Evolutionary conservation across 2,888 invertebrate species (phyloP).

Genomic region (Lacanobia wlatinum): DNA sequence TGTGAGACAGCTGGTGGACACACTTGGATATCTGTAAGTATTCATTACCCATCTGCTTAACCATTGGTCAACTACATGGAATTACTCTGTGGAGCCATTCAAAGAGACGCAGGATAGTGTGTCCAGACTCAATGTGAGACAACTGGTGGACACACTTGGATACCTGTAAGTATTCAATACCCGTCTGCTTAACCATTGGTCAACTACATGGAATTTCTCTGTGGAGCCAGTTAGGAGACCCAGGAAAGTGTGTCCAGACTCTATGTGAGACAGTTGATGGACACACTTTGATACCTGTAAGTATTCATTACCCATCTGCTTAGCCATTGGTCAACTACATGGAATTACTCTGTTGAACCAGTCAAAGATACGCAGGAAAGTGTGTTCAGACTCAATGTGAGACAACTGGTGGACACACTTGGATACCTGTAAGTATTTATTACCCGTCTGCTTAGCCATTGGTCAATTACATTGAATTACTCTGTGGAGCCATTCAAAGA

Average conservation of each 20-base stretch:
- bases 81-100: slow-evolving; percentile 78
- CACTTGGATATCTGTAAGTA: slow-evolving; percentile 86
- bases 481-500: too few relatives aligned
- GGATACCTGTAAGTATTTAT: slow-evolving; percentile 83
- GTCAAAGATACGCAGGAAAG: slow-evolving; percentile 67
- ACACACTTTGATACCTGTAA: slow-evolving; percentile 86
- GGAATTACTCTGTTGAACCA: slow-evolving; percentile 80
- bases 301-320: slow-evolving; percentile 56
- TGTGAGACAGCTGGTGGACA: slow-evolving; percentile 86
- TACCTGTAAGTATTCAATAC: slow-evolving; percentile 79
- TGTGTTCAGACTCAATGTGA: slow-evolving; percentile 84
- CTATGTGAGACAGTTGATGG: slow-evolving; percentile 86
- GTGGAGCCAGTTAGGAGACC: slow-evolving; percentile 67
- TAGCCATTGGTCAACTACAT: too few relatives aligned
- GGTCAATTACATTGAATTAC: too few relatives aligned
- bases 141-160: slow-evolving; percentile 86
- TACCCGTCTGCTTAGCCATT: neutral
- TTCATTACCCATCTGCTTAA: neutral
- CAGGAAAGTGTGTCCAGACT: slow-evolving; percentile 80
- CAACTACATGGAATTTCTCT: slow-evolving; percentile 75
- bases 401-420: slow-evolving; percentile 85
- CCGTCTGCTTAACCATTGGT: too few relatives aligned
- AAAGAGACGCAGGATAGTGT: slow-evolving; percentile 72
- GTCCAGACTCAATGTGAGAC: slow-evolving; percentile 85
- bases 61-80: slow-evolving; percentile 41